A percentile compares a stretch with the other conserved stretches of the same genome.
phyloP scores from a whole-genome alignment of 2,797 vertebrate species.

The Mionectes olivaceus region DNA sequence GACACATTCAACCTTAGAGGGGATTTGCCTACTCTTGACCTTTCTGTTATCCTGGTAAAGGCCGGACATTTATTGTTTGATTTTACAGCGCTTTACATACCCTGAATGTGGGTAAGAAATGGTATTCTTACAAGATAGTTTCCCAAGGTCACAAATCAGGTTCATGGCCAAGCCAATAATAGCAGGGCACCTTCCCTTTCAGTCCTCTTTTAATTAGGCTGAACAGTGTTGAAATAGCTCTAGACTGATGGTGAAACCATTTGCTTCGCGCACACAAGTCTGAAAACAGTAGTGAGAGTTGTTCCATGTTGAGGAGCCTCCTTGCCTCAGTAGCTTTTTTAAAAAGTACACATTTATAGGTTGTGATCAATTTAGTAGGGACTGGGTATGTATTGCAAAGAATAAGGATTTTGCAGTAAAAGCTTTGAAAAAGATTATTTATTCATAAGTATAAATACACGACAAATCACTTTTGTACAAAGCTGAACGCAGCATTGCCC shows the following conservation, averaged over 20 bases:
- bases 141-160: constrained; percentile 62
- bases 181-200: constrained; percentile 25
- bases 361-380: not conserved
- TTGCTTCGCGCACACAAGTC: not conserved
- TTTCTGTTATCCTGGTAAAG: not conserved
- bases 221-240: constrained; percentile 18
- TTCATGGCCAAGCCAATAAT: constrained; percentile 44
- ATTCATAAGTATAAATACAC: not conserved
- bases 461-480: not conserved
- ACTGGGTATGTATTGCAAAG: not conserved
- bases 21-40: not conserved
- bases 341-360: rapidly evolving
- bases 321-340: not conserved
- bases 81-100: not conserved
- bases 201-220: constrained; percentile 45
- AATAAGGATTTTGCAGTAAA: not conserved
- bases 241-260: not conserved
- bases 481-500: not conserved
- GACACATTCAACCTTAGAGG: not conserved
- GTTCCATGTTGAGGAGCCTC: not conserved
- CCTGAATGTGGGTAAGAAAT: not conserved
- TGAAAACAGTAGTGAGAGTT: not conserved
- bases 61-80: not conserved
- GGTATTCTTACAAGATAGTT: not conserved
- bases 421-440: not conserved